Conservation (phyloP, 1,140 invertebrate genomes). For the Scaptomyza graminum region DNA sequence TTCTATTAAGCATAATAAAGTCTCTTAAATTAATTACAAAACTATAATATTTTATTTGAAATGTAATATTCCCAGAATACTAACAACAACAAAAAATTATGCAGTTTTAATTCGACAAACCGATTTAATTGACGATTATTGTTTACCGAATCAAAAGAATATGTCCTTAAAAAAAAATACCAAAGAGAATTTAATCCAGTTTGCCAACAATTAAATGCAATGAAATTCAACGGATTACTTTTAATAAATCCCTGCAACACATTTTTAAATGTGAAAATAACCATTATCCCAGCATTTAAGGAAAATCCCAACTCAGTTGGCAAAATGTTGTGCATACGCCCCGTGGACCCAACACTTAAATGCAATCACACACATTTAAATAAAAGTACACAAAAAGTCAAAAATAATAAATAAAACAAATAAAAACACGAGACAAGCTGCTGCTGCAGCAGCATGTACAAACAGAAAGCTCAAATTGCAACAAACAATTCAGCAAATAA, state of each 20-base stretch:
- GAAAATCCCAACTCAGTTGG: not conserved
- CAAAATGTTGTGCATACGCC: slow-evolving; percentile 5
- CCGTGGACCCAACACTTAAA: slow-evolving; percentile 6
- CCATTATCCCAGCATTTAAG: not conserved
- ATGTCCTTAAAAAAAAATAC: too few species aligned
- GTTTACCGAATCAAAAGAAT: too few species aligned
- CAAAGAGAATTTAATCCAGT: not conserved
- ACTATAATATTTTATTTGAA: too few species aligned
- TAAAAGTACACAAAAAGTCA: not conserved
- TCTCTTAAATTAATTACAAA: too few species aligned
- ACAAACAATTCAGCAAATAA: slow-evolving; percentile 22
- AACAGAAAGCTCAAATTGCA: slow-evolving; percentile 30
- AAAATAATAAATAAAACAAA: slow-evolving; percentile 6
- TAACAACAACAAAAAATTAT: too few species aligned
- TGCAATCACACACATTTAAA: slow-evolving; percentile 4
- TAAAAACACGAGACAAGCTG: slow-evolving; percentile 34
- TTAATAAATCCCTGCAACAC: not conserved
- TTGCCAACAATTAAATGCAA: not conserved
- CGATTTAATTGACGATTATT: too few species aligned
- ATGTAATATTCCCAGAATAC: too few species aligned
- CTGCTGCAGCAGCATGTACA: slow-evolving; percentile 21
- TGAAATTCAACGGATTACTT: not conserved
- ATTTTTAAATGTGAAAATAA: not conserved
- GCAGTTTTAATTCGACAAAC: too few species aligned
- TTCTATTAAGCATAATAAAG: too few species aligned